Evolutionary conservation across 2,888 invertebrate species (phyloP).

Genomic region (Ophion slaviceki): DNA sequence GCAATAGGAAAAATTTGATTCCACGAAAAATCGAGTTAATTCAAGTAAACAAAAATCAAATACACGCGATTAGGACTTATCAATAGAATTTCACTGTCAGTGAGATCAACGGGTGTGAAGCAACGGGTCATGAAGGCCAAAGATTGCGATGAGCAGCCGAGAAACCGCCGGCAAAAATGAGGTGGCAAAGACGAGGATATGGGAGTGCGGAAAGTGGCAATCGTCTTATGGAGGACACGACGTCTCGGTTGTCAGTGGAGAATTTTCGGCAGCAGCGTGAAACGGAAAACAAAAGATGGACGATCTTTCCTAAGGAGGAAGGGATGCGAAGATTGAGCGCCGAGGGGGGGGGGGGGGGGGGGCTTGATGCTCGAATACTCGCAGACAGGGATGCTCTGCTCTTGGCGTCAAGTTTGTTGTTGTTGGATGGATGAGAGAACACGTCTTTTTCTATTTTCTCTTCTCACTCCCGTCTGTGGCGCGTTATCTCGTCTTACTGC

Average conservation of each 20-base stretch:
- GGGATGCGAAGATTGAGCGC: constrained; percentile 12
- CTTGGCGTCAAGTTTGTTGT: constrained; percentile 62
- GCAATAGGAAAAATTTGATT: no score
- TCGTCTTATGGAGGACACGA: background rate
- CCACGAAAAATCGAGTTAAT: no score
- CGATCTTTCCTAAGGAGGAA: background rate
- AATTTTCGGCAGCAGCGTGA: background rate
- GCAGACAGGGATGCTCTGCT: constrained; percentile 13
- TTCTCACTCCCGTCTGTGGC: constrained; percentile 37
- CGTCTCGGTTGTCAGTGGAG: background rate
- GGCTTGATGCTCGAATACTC: background rate
- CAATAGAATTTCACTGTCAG: no score
- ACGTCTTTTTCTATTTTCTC: constrained; percentile 38
- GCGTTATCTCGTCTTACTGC: constrained; percentile 5
- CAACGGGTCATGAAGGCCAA: constrained; percentile 40
- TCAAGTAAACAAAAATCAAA: no score
- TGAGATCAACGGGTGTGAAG: constrained; percentile 28
- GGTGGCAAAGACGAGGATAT: background rate
- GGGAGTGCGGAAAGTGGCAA: background rate
- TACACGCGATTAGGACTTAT: no score
- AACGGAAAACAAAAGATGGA: background rate
- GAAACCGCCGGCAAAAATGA: background rate
- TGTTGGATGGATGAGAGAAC: constrained; percentile 53
- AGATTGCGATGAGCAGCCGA: background rate
- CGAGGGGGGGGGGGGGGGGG: background rate